A percentile compares a stretch with the other conserved stretches of the same genome.
phyloP scores from a whole-genome alignment of 2,113 vertebrate species.

The Sarotherodon lohbergeri region DNA sequence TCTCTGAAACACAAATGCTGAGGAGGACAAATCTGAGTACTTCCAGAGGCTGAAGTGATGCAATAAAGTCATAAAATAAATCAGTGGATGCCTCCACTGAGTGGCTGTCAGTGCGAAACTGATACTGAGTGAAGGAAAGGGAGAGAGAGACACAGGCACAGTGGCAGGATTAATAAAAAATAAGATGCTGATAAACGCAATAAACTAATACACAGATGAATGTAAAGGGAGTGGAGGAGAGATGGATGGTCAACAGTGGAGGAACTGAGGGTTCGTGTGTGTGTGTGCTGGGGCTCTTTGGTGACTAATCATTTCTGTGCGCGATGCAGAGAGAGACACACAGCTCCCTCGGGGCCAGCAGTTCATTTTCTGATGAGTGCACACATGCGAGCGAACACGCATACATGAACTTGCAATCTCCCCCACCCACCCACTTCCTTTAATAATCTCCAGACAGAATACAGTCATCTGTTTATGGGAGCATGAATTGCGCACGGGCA shows the following conservation, averaged over 20 bases:
- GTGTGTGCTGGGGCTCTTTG: neutral
- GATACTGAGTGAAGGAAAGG: neutral
- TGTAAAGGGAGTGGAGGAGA: neutral
- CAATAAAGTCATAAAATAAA: neutral
- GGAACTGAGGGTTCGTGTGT: neutral
- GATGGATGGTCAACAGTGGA: neutral
- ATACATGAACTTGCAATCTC: neutral
- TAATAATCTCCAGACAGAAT: neutral
- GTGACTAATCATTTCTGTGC: conserved; percentile 49
- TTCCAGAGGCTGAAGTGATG: neutral
- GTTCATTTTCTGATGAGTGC: conserved; percentile 17
- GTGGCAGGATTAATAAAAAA: neutral
- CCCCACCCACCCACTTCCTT: neutral
- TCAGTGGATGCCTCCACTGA: neutral
- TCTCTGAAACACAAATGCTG: neutral
- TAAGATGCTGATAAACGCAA: neutral
- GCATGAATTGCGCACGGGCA: neutral
- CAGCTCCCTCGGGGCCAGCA: neutral
- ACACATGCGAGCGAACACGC: neutral
- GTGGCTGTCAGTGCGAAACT: neutral
- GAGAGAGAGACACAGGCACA: neutral
- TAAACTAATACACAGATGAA: neutral
- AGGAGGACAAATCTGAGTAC: neutral
- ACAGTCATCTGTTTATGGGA: conserved; percentile 23
- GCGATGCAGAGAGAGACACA: conserved; percentile 1